Evolutionary conservation across 2,113 vertebrate species (phyloP).

Genomic region (Syngnathus floridae): DNA sequence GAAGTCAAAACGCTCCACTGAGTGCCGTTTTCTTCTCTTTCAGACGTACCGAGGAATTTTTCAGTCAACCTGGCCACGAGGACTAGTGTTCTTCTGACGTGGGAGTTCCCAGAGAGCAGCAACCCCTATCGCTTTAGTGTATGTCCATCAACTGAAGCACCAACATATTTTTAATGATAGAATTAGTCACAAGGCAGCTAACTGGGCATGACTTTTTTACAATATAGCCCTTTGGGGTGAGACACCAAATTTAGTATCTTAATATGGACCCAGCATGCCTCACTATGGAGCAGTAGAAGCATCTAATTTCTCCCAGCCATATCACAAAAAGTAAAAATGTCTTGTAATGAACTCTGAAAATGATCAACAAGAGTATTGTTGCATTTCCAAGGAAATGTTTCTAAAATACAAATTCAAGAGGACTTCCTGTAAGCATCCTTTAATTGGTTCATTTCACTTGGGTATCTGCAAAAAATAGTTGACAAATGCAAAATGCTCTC

Average conservation of each 20-base stretch:
- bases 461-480: not conserved
- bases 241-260: not conserved
- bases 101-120: slow-evolving; percentile 94
- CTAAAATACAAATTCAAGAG: not conserved
- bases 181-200: not conserved
- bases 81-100: slow-evolving; percentile 90
- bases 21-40: slow-evolving; percentile 11
- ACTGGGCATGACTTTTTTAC: not conserved
- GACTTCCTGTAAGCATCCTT: not conserved
- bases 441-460: not conserved
- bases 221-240: not conserved
- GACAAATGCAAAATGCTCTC: not conserved
- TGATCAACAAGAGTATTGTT: not conserved
- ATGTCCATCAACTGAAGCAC: slow-evolving; percentile 34
- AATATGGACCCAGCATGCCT: not conserved
- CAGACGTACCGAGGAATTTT: slow-evolving; percentile 97
- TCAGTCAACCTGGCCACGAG: slow-evolving; percentile 94
- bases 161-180: not conserved
- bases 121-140: slow-evolving; percentile 86
- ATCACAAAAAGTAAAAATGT: slow-evolving; percentile 2
- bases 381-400: not conserved
- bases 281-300: not conserved
- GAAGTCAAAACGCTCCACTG: slow-evolving; percentile 12
- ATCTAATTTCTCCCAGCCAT: slow-evolving; percentile 4
- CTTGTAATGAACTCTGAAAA: not conserved